Base-by-base conservation (phyloP, 2,888 invertebrate species). In the Dromius quadrimaculatus region DNA sequence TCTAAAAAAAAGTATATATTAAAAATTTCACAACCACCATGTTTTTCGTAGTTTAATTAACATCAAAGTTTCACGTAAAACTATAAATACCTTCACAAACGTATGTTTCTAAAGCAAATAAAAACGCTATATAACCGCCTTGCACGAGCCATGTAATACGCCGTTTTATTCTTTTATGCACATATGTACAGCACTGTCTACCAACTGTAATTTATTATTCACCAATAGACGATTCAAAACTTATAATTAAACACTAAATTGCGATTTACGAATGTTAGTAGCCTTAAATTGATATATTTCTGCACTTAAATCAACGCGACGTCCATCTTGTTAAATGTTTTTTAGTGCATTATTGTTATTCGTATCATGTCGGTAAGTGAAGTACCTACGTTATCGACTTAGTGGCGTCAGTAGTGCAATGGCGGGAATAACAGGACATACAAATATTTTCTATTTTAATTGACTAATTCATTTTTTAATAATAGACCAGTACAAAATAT, bases 311-410 rank as follows among this genome's bases (percentile, higher is more conserved):
- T 32, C 13, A 43, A 36, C 59, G 32, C 57, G 59, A 34, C 59
- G 45, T 41, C 57, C 68, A 68, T 68, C 43, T 68, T 68, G 68
- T 68, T 68, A 59, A 36, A 50, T 47, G 47, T 68, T 68, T 64
- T 41, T 68, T 20, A 13, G 59, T 45, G 59, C 59, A 43, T 50
- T 68, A 36, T 34, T 68, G 32, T 59, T 45, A 45, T 68, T 59
- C 28, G 34, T 22, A 20, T 50, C 50, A 19, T 20, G 36, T 43
- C 50, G 65, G 45, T 65, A 34, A 11, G 11, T 20, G 17, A 17
- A 15, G 34, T 20, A 19, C 1, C 6, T 34, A 19, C 5, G 34
- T 65, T 65, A 65, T 22, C 47, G 47, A 47, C 17, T 9, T n/a
- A n/a, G 15, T 22, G n/a, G 20, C 20, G 47, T 41, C 41, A 15